Conservation (phyloP, 2,888 invertebrate genomes). For the Allophyes oxyacanthae region DNA sequence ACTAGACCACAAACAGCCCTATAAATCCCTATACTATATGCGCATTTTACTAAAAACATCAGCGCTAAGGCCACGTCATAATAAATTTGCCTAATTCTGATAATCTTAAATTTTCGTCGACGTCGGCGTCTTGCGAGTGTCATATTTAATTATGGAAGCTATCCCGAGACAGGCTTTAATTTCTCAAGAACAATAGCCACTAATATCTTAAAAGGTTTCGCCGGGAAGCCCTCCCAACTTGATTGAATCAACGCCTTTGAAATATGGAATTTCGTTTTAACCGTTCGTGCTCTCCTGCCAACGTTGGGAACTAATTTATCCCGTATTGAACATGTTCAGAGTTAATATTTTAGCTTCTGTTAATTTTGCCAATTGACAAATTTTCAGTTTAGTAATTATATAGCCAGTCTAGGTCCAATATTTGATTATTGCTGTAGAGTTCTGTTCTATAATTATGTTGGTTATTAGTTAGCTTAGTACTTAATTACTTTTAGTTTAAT, state of each 20-base stretch:
- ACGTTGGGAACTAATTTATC: slow-evolving; percentile 12
- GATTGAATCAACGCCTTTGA: slow-evolving; percentile 47
- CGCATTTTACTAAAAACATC: not conserved
- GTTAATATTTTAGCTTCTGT: too few species aligned
- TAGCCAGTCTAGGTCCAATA: too few species aligned
- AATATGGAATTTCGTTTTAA: slow-evolving; percentile 37
- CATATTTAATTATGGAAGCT: slow-evolving; percentile 53
- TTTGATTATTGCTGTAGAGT: too few species aligned
- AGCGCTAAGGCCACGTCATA: not conserved
- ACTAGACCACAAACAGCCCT: too few species aligned
- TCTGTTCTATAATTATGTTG: too few species aligned
- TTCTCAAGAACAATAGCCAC: slow-evolving; percentile 51
- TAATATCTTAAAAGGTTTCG: slow-evolving; percentile 61
- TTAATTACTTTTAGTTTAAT: too few species aligned
- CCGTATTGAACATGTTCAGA: slow-evolving; percentile 7
- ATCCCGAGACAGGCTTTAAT: slow-evolving; percentile 37
- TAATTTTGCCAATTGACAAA: too few species aligned
- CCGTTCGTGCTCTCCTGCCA: not conserved
- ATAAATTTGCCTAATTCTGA: too few species aligned
- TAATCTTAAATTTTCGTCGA: not conserved
- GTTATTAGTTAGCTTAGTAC: too few species aligned
- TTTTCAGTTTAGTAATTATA: too few species aligned
- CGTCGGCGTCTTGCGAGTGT: slow-evolving; percentile 34
- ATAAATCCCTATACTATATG: too few species aligned
- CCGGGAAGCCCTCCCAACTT: slow-evolving; percentile 34